Evolutionary conservation across 2,888 invertebrate genomes (phyloP), one percentile per base, ranked within the genome.

Genomic region (Spodoptera picta): DNA sequence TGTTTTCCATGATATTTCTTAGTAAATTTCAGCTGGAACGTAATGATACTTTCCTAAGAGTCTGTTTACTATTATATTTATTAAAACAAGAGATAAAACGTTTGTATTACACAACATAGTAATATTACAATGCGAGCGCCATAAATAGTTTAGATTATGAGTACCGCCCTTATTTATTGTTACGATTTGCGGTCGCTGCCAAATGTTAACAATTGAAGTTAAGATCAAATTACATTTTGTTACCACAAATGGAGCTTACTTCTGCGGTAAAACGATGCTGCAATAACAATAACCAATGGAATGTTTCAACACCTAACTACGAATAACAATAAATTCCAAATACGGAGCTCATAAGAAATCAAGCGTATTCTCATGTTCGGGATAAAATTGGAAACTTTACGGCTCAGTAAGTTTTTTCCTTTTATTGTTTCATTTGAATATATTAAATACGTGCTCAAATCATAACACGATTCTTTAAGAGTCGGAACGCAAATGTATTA

Each of bases 191-290:
- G 50, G 47, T 49, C 14, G 45, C 23, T 62, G 46, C 52, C 62
- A 69, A 69, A 69, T 68, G 43, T 43, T 48, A 56, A 69, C 70
- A 56, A 62, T 57, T 62, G 52, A 62, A 75, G 54, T 75, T 56
- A 69, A 60, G 64, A 75, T 75, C 70, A 45, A 69, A 75, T 75
- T 56, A 70, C 70, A 62, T 62, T 62, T 53, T 62, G 69, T 70
- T 57, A 44, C 71, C 64, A 50, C 71, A 56, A 56, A 62, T 56
- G n/a, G 36, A 70, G 64, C 57, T 56, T 23, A 70, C 53, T 57
- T 57, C 56, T 75, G 69, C 44, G 64, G 71, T 50, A n/a, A 31
- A 47, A 11, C 36, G 31, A 46, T 36, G 24, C 10, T 43, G 41
- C 53, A 44, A 47, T 69, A 54, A 75, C 42, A 70, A 47, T 53